Evolutionary conservation across 2,113 vertebrate genomes (phyloP), one percentile per base, ranked within the genome.

Genomic region (Neodontobutis hainanensis): DNA sequence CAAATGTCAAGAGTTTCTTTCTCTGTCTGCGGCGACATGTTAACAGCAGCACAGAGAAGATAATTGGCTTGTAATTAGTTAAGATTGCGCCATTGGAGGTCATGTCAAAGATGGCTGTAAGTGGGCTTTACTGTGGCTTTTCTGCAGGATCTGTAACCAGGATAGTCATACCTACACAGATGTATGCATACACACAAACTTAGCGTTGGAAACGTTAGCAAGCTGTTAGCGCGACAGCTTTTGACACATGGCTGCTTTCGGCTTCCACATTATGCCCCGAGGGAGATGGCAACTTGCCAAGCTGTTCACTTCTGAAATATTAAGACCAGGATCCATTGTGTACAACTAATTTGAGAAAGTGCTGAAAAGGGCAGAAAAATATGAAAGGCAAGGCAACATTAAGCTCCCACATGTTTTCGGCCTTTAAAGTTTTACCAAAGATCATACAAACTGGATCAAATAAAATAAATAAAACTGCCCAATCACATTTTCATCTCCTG

Each of bases 41-140:
- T 82, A 81, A 71, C 82, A 85, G 76, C 78, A 66, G 74, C 56
- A 72, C 71, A 55, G 15, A 58, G 71, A 6, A 60, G 66, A 70
- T 84, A 90, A 89, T 82, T 82, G 73, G 78, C 14, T 62, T 70
- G 65, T 81, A 87, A 85, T 89, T 85, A 86, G 61, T 69, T 59
- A 51, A 66, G 64, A 82, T 72, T 47, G 66, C 61, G 47, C 73
- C 45, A 63, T 11, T 61, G 77, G 75, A 67, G 77, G 64, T 64
- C 74, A 50, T 61, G 73, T 59, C 45, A 52, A 85, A 56, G 75
- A 48, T 12, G 55, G 69, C 68, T 61, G 51, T 19, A 42, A 67
- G 43, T 56, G 35, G 8, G 4, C 57, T 5, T 3, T 51, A 3
- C 55, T 46, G 75, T 65, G 65, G 45, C 70, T 53, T 16, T 78